phyloP scores from a whole-genome alignment of 2,797 vertebrate genomes.

The Neostethus bicornis region DNA sequence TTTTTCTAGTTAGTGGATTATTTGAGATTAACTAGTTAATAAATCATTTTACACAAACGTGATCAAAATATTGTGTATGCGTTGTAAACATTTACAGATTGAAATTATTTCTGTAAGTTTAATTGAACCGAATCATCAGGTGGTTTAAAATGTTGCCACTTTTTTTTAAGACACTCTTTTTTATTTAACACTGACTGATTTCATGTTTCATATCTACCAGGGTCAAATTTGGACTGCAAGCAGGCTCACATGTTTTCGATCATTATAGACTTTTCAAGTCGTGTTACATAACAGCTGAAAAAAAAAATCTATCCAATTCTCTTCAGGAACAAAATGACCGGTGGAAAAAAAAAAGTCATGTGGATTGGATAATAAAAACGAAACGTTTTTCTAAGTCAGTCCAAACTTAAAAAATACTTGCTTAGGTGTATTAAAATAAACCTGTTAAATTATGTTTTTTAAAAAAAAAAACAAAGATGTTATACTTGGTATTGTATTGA shows the following conservation, averaged over 20 bases:
- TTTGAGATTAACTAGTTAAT: not conserved
- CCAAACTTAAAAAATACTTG: not conserved
- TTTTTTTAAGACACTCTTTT: no score
- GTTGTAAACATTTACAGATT: conserved; percentile 1
- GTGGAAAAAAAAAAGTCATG: not conserved
- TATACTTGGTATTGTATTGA: no score
- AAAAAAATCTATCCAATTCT: not conserved
- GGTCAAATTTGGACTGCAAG: not conserved
- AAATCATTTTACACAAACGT: not conserved
- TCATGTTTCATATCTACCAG: not conserved
- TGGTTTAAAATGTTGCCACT: not conserved
- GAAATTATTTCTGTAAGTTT: conserved; percentile 1
- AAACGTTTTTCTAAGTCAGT: not conserved
- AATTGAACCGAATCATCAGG: not conserved
- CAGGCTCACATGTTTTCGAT: not conserved
- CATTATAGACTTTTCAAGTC: not conserved
- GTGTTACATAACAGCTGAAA: conserved; percentile 12
- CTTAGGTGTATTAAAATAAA: no score
- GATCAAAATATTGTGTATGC: not conserved
- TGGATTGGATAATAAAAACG: not conserved
- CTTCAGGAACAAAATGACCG: not conserved
- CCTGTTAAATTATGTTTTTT: no score
- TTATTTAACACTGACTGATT: not conserved
- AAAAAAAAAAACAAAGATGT: no score
- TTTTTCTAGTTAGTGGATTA: not conserved